Conservation (phyloP, 1,140 invertebrate species). For the Parapsyche elsis region DNA sequence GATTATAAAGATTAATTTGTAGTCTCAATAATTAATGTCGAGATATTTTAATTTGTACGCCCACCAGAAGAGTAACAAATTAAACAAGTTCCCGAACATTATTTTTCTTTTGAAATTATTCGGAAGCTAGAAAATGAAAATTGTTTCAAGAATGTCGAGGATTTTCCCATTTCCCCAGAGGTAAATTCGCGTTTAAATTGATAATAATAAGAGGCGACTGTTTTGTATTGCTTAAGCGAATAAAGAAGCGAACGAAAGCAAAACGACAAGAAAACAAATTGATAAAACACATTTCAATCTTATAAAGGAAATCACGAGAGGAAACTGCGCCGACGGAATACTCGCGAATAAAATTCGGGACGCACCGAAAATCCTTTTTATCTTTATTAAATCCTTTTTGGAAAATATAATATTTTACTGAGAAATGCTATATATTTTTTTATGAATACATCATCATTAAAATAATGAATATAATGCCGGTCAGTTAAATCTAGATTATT, state of each 20-base stretch:
- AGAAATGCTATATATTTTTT: too few relatives aligned
- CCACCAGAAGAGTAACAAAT: too few relatives aligned
- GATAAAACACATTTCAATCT: slow-evolving; percentile 21
- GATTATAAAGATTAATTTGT: too few relatives aligned
- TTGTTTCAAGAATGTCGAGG: neutral
- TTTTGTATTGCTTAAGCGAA: slow-evolving; percentile 10
- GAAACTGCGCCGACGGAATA: neutral
- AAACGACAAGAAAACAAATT: slow-evolving; percentile 17
- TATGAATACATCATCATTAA: too few relatives aligned
- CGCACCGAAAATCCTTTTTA: neutral
- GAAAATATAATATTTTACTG: too few relatives aligned
- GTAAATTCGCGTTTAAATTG: neutral
- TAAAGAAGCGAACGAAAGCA: neutral
- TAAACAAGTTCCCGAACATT: too few relatives aligned
- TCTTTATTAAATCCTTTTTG: too few relatives aligned
- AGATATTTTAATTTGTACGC: too few relatives aligned
- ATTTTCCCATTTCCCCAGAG: neutral
- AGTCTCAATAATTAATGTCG: too few relatives aligned
- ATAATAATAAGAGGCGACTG: neutral
- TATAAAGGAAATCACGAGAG: slow-evolving; percentile 16
- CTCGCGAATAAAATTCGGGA: neutral
- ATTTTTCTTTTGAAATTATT: too few relatives aligned
- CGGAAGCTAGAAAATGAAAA: neutral
- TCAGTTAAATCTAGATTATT: too few relatives aligned
- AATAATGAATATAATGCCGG: too few relatives aligned